Percentiles rank a stretch among this genome's conserved stretches.
Conservation (phyloP, 2,113 vertebrate genomes). For the Dipodomys spectabilis region DNA sequence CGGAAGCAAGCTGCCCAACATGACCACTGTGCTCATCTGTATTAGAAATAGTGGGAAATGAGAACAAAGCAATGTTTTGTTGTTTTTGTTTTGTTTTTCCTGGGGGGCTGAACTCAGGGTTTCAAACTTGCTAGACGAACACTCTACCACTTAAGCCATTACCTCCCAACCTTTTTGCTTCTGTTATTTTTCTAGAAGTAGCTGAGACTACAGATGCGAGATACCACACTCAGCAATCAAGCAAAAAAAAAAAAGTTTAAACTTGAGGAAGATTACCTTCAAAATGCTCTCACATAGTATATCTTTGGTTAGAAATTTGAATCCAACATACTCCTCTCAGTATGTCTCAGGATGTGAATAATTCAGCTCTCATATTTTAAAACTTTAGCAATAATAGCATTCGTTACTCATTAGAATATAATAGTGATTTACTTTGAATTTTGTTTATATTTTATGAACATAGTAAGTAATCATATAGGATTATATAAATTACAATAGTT, state of each 20-base stretch:
- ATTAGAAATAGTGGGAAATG: background rate
- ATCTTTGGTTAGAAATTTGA: background rate
- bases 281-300: background rate
- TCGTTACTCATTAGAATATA: slow-evolving; percentile 61
- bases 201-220: too few relatives aligned
- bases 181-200: too few relatives aligned
- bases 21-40: background rate
- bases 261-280: background rate
- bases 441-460: slow-evolving; percentile 64
- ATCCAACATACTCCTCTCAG: background rate
- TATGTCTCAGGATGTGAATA: background rate
- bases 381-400: slow-evolving; percentile 64
- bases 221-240: too few relatives aligned
- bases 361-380: slow-evolving; percentile 8
- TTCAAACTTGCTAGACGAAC: too few relatives aligned
- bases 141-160: too few relatives aligned
- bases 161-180: too few relatives aligned
- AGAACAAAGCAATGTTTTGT: background rate
- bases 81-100: too few relatives aligned
- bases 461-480: slow-evolving; percentile 35
- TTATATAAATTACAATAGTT: slow-evolving; percentile 66
- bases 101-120: too few relatives aligned
- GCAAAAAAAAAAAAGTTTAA: slow-evolving; percentile 11
- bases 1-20: background rate
- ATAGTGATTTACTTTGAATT: slow-evolving; percentile 64